Evolutionary conservation across 92 coral and sea anemone genomes (phyloP).

Genomic region (Desmophyllum pertusum): DNA sequence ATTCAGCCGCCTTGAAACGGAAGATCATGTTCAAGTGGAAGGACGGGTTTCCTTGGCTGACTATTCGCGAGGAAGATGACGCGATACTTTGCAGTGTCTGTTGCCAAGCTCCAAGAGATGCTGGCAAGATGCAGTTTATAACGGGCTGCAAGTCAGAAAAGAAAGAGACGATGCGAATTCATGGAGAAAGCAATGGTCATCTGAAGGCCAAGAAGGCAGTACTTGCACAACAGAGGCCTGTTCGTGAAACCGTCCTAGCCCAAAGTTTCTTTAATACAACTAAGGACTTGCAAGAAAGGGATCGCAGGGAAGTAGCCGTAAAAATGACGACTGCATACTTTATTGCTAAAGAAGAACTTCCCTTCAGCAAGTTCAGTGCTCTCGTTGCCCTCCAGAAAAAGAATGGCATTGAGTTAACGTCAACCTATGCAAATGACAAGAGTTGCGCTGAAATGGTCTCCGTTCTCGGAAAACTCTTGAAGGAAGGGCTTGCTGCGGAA

Average conservation of each 20-base stretch:
- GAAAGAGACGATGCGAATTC: constrained; percentile 47
- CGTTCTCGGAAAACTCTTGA: constrained; percentile 32
- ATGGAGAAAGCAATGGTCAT: constrained; percentile 43
- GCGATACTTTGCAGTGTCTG: constrained; percentile 43
- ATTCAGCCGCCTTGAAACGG: background rate
- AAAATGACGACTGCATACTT: constrained; percentile 41
- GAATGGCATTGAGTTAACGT: constrained; percentile 38
- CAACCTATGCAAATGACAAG: constrained; percentile 47
- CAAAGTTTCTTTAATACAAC: constrained; percentile 27
- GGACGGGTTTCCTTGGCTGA: constrained; percentile 48
- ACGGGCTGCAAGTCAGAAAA: constrained; percentile 39
- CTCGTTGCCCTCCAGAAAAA: constrained; percentile 36
- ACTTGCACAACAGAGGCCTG: constrained; percentile 30
- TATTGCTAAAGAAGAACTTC: constrained; percentile 43
- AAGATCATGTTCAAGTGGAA: constrained; percentile 12
- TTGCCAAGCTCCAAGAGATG: constrained; percentile 25
- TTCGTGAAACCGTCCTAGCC: constrained; percentile 10
- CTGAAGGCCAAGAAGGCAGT: constrained; percentile 29
- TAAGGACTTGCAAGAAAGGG: constrained; percentile 40
- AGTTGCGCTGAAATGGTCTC: constrained; percentile 43
- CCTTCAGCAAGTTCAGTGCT: constrained; percentile 43
- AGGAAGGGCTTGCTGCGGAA: constrained; percentile 25
- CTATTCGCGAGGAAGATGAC: constrained; percentile 29
- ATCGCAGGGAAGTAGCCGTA: constrained; percentile 38
- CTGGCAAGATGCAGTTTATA: constrained; percentile 41